Conservation (phyloP, 1,140 invertebrate genomes). For the Macrocentrus cingulum region DNA sequence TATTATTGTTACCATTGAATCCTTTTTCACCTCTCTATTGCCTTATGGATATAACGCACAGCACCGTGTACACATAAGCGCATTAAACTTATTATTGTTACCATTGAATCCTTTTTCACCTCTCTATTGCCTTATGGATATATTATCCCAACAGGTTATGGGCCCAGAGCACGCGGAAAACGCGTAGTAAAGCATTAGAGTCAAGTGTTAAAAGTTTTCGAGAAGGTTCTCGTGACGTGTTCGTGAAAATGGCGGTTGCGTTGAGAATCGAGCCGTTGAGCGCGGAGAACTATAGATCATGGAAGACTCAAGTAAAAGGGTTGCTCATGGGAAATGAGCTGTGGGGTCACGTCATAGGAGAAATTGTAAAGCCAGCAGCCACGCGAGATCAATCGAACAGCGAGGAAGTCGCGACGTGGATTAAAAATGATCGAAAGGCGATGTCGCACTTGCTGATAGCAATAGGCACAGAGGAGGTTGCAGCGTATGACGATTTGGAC, state of each 20-base stretch:
- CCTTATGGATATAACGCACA: too few relatives aligned
- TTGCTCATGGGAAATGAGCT: background rate
- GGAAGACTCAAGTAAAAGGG: background rate
- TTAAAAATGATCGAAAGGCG: slow-evolving; percentile 10
- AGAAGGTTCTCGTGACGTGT: background rate
- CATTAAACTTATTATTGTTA: too few relatives aligned
- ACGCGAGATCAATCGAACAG: background rate
- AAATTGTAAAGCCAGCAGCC: slow-evolving; percentile 3
- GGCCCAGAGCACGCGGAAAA: background rate
- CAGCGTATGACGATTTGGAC: slow-evolving; percentile 17
- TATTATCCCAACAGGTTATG: background rate
- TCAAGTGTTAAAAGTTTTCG: background rate
- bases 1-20: too few relatives aligned
- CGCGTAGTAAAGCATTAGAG: too few relatives aligned
- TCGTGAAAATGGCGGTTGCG: background rate
- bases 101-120: too few relatives aligned
- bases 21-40: too few relatives aligned
- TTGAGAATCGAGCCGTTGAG: slow-evolving; percentile 4
- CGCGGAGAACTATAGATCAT: slow-evolving; percentile 8
- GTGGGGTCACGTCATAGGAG: slow-evolving; percentile 14
- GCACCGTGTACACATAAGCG: too few relatives aligned
- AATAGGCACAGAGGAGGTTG: background rate
- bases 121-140: too few relatives aligned
- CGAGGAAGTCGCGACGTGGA: slow-evolving; percentile 3
- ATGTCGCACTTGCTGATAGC: slow-evolving; percentile 7